Percentiles rank a stretch among this genome's conserved stretches.
phyloP scores from a whole-genome alignment of 1,140 invertebrate species.

The Habropoda laboriosa region DNA sequence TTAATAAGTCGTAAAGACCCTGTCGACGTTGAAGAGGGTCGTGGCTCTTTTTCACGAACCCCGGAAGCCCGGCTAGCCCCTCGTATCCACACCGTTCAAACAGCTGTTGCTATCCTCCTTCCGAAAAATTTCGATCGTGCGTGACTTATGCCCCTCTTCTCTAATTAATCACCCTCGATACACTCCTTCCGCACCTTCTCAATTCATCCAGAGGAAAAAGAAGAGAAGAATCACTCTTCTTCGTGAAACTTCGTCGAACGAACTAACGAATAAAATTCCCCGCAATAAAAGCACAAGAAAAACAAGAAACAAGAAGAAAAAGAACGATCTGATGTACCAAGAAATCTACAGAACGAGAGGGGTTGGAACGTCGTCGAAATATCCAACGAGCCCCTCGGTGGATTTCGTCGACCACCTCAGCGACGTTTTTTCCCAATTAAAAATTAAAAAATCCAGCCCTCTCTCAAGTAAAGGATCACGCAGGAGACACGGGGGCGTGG shows the following conservation, averaged over 20 bases:
- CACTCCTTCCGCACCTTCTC: not conserved
- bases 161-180: slow-evolving; percentile 24
- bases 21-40: slow-evolving; percentile 74
- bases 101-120: slow-evolving; percentile 62
- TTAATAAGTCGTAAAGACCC: slow-evolving; percentile 78
- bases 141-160: slow-evolving; percentile 35
- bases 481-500: slow-evolving; percentile 59
- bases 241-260: no score
- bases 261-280: no score
- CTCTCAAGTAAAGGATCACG: slow-evolving; percentile 62
- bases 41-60: slow-evolving; percentile 65
- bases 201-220: not conserved
- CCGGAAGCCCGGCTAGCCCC: slow-evolving; percentile 50
- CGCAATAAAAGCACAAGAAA: no score
- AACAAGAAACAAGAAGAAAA: no score
- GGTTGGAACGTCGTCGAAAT: slow-evolving; percentile 53
- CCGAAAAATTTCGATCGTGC: slow-evolving; percentile 55
- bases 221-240: no score
- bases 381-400: slow-evolving; percentile 45
- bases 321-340: no score
- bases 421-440: slow-evolving; percentile 80
- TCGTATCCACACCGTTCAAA: slow-evolving; percentile 29
- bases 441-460: slow-evolving; percentile 79
- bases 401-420: slow-evolving; percentile 66
- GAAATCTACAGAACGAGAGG: not conserved